Evolutionary conservation across 2,888 invertebrate species (phyloP), one percentile per base, ranked within the genome.

Genomic region (Drosophila ochracea): DNA sequence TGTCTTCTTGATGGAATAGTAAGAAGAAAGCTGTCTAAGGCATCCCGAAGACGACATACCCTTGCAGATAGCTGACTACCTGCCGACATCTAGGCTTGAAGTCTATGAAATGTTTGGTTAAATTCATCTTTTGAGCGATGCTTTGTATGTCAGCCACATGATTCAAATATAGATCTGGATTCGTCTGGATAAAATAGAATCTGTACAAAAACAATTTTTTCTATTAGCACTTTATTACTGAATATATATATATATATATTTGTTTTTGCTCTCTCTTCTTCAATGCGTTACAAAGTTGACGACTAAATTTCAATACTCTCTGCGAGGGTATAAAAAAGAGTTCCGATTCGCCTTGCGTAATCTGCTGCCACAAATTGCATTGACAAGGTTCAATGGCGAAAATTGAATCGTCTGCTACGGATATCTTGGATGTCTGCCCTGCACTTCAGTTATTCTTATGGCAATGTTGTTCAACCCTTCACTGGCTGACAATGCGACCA

Each of bases 291-390:
- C 43, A 21, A 47, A 47, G 7, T 4, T 47, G 11, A 43, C 11
- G 11, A 6, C 5, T 0, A 43, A n/a, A 43, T 43, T 21, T 13
- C 3, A 21, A 21, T 21, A 21, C 21, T 4, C 47, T 21, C 7
- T 21, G 7, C 13, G 7, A 21, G 13, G 13, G 7, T 13, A 21
- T 21, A 7, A 19, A 19, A 47, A 11, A 25, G 41, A 33, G 41
- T 35, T 35, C 19, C 16, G 3, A n/a, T 9, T 28, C 28, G 53
- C 33, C 43, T 57, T 55, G 47, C 60, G 53, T 67, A 76, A 64
- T 80, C 71, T 78, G 59, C 47, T 60, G 49, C 54, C 59, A 64
- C 70, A 70, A 80, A 78, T 81, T 78, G 73, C 81, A 79, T 64
- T 77, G 73, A 61, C 76, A 31, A 31, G 62, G 49, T 10, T 25